Evolutionary conservation across 1,140 invertebrate genomes (phyloP), one percentile per base, ranked within the genome.

Genomic region (Zaprionus lachaisei): DNA sequence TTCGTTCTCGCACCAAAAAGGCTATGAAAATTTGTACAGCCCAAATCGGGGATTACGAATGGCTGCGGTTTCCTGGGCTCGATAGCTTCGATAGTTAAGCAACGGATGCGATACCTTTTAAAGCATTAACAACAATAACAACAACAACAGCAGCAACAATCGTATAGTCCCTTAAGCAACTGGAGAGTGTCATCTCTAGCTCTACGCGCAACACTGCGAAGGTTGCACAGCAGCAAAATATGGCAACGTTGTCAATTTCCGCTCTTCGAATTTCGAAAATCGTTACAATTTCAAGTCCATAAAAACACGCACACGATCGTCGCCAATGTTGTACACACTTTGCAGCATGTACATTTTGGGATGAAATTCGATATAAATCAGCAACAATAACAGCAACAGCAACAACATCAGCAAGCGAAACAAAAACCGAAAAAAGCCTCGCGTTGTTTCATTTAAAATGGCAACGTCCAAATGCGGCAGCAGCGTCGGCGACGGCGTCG

Each of bases 401-500:
- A 65, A n/a, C 31, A 34, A 34, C 9, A 34, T 11, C 31, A 44
- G 54, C 47, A 58, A 9, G 11, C 15, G 38, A 66, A 34, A 65
- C 22, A 49, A 9, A 41, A 28, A 44, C n/a, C 41, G 41, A 55
- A 41, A 31, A 56, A 64, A 63, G 54, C 54, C 55, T 62, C 37
- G 60, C 47, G 64, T 41, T 69, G 64, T 71, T 80, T 79, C 66
- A 64, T 76, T 71, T 56, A 74, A 82, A 82, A 86, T 77, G 83
- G 83, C 83, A 86, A 80, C 80, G 77, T 67, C 83, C 83, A 86
- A 86, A 85, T 81, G 80, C 71, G 79, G 72, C 81, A 65, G 71
- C 79, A 26, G 41, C 49, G 44, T 47, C 78, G 63, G 24, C 60
- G 15, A 34, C 34, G 60, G 73, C 44, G 26, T 22, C 41, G 57